A percentile compares a stretch with the other conserved stretches of the same genome.
phyloP scores from a whole-genome alignment of 2,888 invertebrate genomes.

The Calliphora vomitoria region DNA sequence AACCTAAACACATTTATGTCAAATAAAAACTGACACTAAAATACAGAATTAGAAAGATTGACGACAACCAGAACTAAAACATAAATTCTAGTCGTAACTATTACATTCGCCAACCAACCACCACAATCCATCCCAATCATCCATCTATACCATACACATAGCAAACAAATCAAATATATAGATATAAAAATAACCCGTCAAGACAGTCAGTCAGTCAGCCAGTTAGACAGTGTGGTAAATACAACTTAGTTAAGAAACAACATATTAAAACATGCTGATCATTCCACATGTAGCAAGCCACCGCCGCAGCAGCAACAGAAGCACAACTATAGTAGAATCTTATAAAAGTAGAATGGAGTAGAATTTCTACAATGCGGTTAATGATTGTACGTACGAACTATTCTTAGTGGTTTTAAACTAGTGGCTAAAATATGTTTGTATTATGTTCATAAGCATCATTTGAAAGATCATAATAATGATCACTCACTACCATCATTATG shows the following conservation, averaged over 20 bases:
- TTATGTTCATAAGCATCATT: slow-evolving; percentile 4
- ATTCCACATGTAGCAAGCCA: slow-evolving; percentile 39
- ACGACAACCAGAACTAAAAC: slow-evolving; percentile 62
- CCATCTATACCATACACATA: slow-evolving; percentile 16
- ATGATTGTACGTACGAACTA: slow-evolving; percentile 50
- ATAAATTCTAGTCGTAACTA: slow-evolving; percentile 1
- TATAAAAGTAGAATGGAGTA: slow-evolving; percentile 40
- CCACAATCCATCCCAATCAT: slow-evolving; percentile 1
- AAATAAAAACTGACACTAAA: slow-evolving; percentile 60
- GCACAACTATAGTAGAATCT: background rate
- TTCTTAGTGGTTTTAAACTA: slow-evolving; percentile 29
- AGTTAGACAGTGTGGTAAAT: slow-evolving; percentile 24
- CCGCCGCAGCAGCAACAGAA: slow-evolving; percentile 29
- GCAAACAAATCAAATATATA: slow-evolving; percentile 1
- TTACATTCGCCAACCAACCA: slow-evolving; percentile 1
- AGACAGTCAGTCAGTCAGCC: background rate
- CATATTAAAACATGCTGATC: slow-evolving; percentile 60
- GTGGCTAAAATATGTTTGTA: background rate
- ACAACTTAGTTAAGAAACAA: slow-evolving; percentile 28
- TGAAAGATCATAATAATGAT: slow-evolving; percentile 38
- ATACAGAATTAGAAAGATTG: slow-evolving; percentile 58
- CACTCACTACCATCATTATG: background rate
- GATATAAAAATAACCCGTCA: background rate
- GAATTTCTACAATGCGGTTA: slow-evolving; percentile 68
- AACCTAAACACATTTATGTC: slow-evolving; percentile 58